These are phyloP conservation scores for Chelidonichthys spinosus DNA, from an alignment of 2,797 vertebrate species.

Conservation along the genomic window DNA sequence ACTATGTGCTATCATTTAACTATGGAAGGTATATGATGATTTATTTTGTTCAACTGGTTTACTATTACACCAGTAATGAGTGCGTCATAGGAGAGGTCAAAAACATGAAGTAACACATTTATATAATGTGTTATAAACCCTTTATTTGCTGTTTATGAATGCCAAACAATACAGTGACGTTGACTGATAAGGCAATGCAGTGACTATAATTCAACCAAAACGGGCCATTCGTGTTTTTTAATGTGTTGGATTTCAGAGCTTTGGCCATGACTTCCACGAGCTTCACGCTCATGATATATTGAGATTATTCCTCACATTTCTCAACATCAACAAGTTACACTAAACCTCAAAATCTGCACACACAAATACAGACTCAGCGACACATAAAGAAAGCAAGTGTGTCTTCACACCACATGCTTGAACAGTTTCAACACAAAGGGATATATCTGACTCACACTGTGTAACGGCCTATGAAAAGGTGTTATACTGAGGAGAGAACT, in stretches of 20 bases:
- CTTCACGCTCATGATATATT: constrained; percentile 24
- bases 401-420: constrained; percentile 19
- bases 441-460: constrained; percentile 12
- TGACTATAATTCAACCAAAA: constrained; percentile 46
- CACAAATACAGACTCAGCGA: constrained; percentile 29
- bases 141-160: constrained; percentile 12
- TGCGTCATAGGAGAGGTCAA: constrained; percentile 5
- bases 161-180: constrained; percentile 13
- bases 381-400: constrained; percentile 2
- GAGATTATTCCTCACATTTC: constrained; percentile 11
- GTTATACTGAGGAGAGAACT: constrained; percentile 13
- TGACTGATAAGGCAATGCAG: constrained; percentile 69
- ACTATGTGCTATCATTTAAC: neutral
- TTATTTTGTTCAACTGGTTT: neutral
- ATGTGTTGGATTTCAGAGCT: constrained; percentile 18
- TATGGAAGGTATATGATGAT: neutral
- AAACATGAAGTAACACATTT: neutral
- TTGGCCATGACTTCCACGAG: neutral
- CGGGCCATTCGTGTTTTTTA: constrained; percentile 29
- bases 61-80: constrained; percentile 8
- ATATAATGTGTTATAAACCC: constrained; percentile 13
- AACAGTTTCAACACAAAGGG: constrained; percentile 12
- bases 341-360: constrained; percentile 17
- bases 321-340: constrained; percentile 16
- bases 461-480: constrained; percentile 24